Percentiles rank a stretch among this genome's conserved stretches.
phyloP scores from a whole-genome alignment of 2,797 vertebrate species.

The Crenichthys baileyi region DNA sequence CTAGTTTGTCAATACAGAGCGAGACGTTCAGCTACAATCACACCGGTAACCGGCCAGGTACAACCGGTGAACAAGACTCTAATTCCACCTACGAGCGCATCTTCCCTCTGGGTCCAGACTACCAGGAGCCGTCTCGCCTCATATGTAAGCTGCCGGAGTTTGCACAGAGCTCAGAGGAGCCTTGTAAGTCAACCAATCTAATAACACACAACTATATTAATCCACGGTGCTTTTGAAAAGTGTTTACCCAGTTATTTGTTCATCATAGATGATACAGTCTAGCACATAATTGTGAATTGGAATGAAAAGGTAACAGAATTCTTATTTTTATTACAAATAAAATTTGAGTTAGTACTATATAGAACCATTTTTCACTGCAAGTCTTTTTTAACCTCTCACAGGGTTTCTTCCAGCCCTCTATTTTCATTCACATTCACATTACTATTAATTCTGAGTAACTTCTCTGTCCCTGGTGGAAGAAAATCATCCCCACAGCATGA shows the following conservation, averaged over 20 bases:
- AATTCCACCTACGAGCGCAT: conserved; percentile 95
- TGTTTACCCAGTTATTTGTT: not conserved
- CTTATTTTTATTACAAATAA: not conserved
- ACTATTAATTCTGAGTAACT: not conserved
- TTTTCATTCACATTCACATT: not conserved
- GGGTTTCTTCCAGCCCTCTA: not conserved
- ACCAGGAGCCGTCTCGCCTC: conserved; percentile 94
- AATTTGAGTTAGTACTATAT: not conserved
- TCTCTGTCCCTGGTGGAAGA: not conserved
- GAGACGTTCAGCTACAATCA: conserved; percentile 92
- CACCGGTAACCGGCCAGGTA: conserved; percentile 80
- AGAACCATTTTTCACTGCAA: not conserved
- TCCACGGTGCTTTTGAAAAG: not conserved
- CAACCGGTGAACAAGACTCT: conserved; percentile 89
- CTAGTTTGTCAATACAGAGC: conserved; percentile 96
- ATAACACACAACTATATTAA: not conserved
- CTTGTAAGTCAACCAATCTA: conserved; percentile 76
- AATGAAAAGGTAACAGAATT: not conserved
- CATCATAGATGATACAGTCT: not conserved
- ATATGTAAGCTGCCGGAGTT: conserved; percentile 94
- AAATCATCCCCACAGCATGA: not conserved
- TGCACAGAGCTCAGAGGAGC: conserved; percentile 85
- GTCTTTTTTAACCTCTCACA: not conserved
- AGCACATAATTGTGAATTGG: not conserved
- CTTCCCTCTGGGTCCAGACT: conserved; percentile 94